A percentile compares a stretch with the other conserved stretches of the same genome.
These are phyloP conservation scores for Trachymyrmex septentrionalis DNA, from an alignment of 1,140 invertebrate species.

Conservation along the genomic window DNA sequence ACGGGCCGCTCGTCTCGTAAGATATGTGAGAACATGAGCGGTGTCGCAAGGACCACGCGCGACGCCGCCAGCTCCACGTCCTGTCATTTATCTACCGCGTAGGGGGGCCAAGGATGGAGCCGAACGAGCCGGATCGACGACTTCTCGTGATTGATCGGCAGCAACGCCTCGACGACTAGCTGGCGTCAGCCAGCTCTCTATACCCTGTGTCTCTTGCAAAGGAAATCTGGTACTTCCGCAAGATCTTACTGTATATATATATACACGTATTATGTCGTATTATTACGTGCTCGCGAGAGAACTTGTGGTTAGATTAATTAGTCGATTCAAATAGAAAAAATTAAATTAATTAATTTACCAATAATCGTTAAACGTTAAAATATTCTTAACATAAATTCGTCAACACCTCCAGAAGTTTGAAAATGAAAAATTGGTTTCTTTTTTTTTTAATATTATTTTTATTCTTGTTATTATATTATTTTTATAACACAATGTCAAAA, in stretches of 20 bases:
- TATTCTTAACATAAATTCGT: too few relatives aligned
- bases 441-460: background rate
- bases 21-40: constrained; percentile 71
- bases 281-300: background rate
- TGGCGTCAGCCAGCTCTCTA: constrained; percentile 64
- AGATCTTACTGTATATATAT: too few relatives aligned
- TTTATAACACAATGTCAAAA: background rate
- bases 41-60: constrained; percentile 56
- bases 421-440: background rate
- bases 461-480: background rate
- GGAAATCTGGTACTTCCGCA: constrained; percentile 70
- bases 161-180: constrained; percentile 75
- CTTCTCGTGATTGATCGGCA: constrained; percentile 74
- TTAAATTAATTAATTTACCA: background rate
- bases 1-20: constrained; percentile 55
- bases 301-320: constrained; percentile 11
- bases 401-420: background rate
- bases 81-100: constrained; percentile 74
- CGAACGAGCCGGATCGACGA: constrained; percentile 72
- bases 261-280: background rate
- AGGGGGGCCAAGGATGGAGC: constrained; percentile 54
- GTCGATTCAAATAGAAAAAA: too few relatives aligned
- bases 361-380: background rate
- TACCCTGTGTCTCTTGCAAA: constrained; percentile 44
- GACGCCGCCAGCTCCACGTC: constrained; percentile 59